Conservation (phyloP, 2,888 invertebrate genomes). For the Lasius fuliginosus region DNA sequence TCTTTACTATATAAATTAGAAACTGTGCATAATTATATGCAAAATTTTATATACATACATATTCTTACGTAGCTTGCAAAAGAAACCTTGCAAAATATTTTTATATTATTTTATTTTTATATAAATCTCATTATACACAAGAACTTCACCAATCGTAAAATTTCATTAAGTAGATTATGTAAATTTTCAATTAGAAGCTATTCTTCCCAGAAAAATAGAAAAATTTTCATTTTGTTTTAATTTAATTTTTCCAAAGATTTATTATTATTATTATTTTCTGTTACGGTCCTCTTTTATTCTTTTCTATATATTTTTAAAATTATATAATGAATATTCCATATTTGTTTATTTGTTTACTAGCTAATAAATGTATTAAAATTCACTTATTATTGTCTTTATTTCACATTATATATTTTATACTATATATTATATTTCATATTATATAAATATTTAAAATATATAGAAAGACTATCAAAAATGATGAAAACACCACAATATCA, state of each 20-base stretch:
- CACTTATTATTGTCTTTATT: neutral
- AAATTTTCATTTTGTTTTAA: neutral
- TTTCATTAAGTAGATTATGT: neutral
- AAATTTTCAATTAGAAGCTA: neutral
- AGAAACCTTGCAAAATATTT: neutral
- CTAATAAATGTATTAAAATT: neutral
- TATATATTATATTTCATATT: neutral
- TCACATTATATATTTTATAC: neutral
- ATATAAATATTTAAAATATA: neutral
- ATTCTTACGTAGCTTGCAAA: neutral
- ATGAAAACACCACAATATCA: neutral
- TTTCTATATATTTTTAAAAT: neutral
- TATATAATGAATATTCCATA: neutral
- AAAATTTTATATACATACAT: neutral
- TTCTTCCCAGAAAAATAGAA: neutral
- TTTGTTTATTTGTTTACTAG: neutral
- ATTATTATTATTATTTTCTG: neutral
- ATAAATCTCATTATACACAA: neutral
- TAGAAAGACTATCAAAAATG: neutral
- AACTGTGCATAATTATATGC: neutral
- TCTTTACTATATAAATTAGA: neutral
- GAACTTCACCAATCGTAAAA: neutral
- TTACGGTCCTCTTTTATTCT: neutral
- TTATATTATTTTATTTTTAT: neutral
- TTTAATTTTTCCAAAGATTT: neutral